Evolutionary conservation across 2,797 vertebrate genomes (phyloP).

Genomic region (Smutsia gigantea): DNA sequence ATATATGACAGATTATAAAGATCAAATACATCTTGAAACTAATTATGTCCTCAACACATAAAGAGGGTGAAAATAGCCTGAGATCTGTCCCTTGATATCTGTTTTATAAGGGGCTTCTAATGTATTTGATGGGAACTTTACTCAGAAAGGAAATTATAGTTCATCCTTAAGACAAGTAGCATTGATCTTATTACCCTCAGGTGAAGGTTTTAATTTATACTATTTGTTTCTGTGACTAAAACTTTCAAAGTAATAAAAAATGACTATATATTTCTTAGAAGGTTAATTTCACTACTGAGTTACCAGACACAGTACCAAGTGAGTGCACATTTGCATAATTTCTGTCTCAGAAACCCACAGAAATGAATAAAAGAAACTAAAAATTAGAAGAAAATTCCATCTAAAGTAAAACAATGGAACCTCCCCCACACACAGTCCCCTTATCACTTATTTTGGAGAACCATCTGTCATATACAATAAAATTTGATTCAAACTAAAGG

Average conservation of each 20-base stretch:
- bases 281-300: background rate
- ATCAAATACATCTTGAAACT: background rate
- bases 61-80: background rate
- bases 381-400: background rate
- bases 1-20: background rate
- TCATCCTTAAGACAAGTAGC: background rate
- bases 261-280: background rate
- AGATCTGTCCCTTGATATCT: background rate
- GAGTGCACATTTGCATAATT: background rate
- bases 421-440: background rate
- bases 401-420: background rate
- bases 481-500: background rate
- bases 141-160: background rate
- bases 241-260: slow-evolving; percentile 4
- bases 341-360: background rate
- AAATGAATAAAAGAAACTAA: slow-evolving; percentile 6
- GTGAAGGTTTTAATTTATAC: background rate
- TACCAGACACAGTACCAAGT: background rate
- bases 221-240: background rate
- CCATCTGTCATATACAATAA: background rate
- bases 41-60: background rate
- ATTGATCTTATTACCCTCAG: background rate
- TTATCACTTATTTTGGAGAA: background rate
- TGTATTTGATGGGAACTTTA: background rate
- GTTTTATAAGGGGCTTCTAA: background rate